These are phyloP conservation scores for Ctenosaura bakeri DNA, from an alignment of 2,797 vertebrate genomes.

Conservation along the genomic window DNA sequence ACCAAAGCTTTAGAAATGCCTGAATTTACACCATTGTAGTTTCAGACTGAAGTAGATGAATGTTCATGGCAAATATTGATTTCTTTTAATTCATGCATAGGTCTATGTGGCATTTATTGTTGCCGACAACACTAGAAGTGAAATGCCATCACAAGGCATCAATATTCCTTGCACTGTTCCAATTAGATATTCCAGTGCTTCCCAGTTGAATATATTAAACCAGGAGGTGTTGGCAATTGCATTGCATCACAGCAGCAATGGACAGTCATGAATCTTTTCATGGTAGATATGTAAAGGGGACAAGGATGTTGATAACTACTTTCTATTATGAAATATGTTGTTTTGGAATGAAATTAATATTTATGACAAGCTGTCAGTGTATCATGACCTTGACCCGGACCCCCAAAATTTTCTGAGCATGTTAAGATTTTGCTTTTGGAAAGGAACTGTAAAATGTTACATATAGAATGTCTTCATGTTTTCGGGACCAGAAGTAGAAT, in stretches of 20 bases:
- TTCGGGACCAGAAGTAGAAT: too few relatives aligned
- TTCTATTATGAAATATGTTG: too few relatives aligned
- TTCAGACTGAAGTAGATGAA: constrained; percentile 29
- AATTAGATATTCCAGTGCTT: neutral
- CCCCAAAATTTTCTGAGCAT: too few relatives aligned
- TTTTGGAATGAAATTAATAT: neutral
- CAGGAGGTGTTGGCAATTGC: neutral
- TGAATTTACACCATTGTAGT: neutral
- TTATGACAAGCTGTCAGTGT: neutral
- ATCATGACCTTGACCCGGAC: too few relatives aligned
- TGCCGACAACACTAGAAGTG: neutral
- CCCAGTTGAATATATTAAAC: neutral
- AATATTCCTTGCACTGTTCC: too few relatives aligned
- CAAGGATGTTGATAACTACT: too few relatives aligned
- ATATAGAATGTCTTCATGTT: too few relatives aligned
- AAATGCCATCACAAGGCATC: too few relatives aligned
- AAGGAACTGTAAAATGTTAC: too few relatives aligned
- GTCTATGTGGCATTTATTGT: neutral
- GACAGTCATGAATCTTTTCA: neutral
- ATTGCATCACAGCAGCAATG: neutral
- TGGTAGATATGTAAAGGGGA: accelerated
- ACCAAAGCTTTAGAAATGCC: neutral
- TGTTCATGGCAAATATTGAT: neutral
- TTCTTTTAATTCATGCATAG: neutral
- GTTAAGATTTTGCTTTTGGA: too few relatives aligned